phyloP scores from a whole-genome alignment of 2,797 vertebrate species.

The Amblyopsis hoosieri region DNA sequence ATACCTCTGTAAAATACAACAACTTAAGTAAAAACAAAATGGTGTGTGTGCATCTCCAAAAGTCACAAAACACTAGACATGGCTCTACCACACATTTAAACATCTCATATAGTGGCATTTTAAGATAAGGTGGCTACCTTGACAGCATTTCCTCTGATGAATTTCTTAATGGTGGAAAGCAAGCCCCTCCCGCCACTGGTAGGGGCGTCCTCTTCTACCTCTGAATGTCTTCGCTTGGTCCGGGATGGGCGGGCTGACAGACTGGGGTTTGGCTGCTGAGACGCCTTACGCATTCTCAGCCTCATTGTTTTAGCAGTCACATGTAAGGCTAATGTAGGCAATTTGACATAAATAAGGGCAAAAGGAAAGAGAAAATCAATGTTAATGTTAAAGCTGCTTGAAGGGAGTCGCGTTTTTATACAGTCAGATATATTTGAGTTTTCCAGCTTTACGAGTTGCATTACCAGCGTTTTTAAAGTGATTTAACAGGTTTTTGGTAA shows the following conservation, averaged over 20 bases:
- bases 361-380: neutral
- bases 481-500: conserved; percentile 16
- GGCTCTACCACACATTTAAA: neutral
- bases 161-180: conserved; percentile 95
- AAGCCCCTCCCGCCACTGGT: conserved; percentile 85
- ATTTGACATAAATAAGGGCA: conserved; percentile 22
- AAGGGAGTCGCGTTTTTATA: conserved; percentile 4
- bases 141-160: conserved; percentile 92
- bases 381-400: neutral
- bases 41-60: neutral
- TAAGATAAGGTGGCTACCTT: conserved; percentile 80
- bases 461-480: neutral
- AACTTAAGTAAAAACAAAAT: neutral
- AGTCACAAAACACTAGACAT: neutral
- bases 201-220: conserved; percentile 86
- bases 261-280: conserved; percentile 89
- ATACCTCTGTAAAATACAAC: conserved; percentile 30
- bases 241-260: conserved; percentile 82
- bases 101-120: neutral
- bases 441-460: neutral
- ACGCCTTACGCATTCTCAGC: conserved; percentile 97
- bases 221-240: conserved; percentile 91
- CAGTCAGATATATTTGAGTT: neutral
- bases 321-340: conserved; percentile 84
- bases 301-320: conserved; percentile 92